phyloP scores from a whole-genome alignment of 2,797 vertebrate species.

The Pelobates cultripes region DNA sequence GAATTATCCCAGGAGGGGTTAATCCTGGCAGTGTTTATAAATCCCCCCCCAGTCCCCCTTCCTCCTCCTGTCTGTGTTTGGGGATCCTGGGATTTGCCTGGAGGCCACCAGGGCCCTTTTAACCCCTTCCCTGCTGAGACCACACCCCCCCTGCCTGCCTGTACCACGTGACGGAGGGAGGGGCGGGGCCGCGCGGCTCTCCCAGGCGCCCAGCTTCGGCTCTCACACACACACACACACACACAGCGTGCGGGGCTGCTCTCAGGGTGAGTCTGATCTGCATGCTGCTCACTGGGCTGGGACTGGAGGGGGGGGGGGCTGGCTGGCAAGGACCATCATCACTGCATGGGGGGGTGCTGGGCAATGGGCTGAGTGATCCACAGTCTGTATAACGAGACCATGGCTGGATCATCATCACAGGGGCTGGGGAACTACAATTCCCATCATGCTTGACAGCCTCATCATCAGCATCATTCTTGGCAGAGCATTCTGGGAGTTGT shows the following conservation, averaged over 20 bases:
- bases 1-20: background rate
- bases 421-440: too few relatives aligned
- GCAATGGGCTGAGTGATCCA: background rate
- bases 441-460: too few relatives aligned
- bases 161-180: conserved; percentile 25
- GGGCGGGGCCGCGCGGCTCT: conserved; percentile 34
- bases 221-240: background rate
- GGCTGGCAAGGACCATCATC: too few relatives aligned
- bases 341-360: background rate
- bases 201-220: conserved; percentile 5
- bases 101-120: background rate
- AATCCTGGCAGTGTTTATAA: background rate
- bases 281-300: background rate
- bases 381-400: too few relatives aligned
- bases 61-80: background rate
- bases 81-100: background rate
- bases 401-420: too few relatives aligned
- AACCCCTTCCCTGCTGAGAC: conserved; percentile 9
- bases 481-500: too few relatives aligned
- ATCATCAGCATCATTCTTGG: too few relatives aligned
- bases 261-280: background rate
- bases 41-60: too few relatives aligned
- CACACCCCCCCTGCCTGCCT: conserved; percentile 7
- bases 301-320: conserved; percentile 9
- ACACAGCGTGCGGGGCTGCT: background rate